Percentiles rank a stretch among this genome's conserved stretches.
Evolutionary conservation across 2,113 vertebrate genomes (phyloP).

Genomic region (Benthochromis sp.): DNA sequence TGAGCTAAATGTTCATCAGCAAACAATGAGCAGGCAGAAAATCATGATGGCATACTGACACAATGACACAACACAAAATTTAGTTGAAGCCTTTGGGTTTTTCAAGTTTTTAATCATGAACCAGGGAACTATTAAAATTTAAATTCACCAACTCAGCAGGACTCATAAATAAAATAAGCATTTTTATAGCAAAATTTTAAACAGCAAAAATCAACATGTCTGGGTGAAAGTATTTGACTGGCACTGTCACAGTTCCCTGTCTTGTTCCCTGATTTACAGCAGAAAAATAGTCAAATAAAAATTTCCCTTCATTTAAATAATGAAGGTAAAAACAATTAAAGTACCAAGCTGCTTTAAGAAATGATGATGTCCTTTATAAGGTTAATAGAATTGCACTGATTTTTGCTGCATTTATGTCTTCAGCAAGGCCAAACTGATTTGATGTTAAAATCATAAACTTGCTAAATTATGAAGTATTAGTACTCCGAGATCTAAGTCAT

Average conservation of each 20-base stretch:
- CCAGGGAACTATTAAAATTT: neutral
- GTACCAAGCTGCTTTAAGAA: neutral
- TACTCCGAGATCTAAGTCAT: neutral
- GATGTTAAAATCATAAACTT: neutral
- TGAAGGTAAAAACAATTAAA: neutral
- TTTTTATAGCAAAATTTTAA: neutral
- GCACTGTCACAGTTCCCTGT: neutral
- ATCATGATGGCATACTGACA: neutral
- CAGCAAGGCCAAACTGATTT: neutral
- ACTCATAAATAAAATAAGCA: neutral
- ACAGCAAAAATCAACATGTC: neutral
- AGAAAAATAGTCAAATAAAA: neutral
- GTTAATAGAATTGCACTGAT: neutral
- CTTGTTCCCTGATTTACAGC: neutral
- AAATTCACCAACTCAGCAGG: neutral
- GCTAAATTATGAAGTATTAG: neutral
- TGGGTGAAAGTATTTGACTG: neutral
- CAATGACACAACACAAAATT: neutral
- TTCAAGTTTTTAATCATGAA: neutral
- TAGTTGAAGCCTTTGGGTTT: neutral
- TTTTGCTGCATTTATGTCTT: neutral
- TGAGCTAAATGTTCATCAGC: neutral
- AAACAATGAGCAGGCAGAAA: neutral
- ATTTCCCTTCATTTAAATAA: neutral
- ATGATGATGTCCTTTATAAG: neutral